Evolutionary conservation across 2,888 invertebrate genomes (phyloP).

Genomic region (Brachylomia viminalis): DNA sequence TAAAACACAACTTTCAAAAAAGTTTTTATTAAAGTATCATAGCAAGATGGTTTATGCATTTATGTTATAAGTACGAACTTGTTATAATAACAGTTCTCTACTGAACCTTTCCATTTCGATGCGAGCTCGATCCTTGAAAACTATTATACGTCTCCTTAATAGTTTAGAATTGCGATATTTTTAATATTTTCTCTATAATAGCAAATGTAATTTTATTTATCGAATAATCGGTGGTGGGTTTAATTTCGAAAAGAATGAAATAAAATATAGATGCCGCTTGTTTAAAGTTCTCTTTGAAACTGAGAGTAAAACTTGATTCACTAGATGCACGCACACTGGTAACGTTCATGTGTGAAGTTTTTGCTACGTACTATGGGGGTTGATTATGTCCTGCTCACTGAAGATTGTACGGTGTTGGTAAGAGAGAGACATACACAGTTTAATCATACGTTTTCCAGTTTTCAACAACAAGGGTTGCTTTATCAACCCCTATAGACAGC

Average conservation of each 20-base stretch:
- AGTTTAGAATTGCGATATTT: neutral
- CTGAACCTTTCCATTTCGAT: too few relatives aligned
- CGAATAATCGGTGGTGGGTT: neutral
- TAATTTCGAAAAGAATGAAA: neutral
- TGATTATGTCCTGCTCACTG: constrained; percentile 2
- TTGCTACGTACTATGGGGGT: neutral
- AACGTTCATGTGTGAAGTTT: constrained; percentile 4
- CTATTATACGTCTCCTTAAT: neutral
- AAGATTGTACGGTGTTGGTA: neutral
- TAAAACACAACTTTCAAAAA: too few relatives aligned
- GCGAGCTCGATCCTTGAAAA: neutral
- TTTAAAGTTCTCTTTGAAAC: neutral
- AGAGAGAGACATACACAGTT: constrained; percentile 22
- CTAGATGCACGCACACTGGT: neutral
- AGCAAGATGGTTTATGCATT: too few relatives aligned
- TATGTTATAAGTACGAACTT: too few relatives aligned
- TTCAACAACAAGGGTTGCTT: neutral
- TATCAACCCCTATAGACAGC: neutral
- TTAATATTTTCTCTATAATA: neutral
- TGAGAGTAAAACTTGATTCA: constrained; percentile 5
- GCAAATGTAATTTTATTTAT: neutral
- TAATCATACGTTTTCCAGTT: neutral
- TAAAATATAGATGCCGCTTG: neutral
- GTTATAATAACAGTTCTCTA: too few relatives aligned
- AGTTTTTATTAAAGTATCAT: too few relatives aligned